A percentile compares a stretch with the other conserved stretches of the same genome.
phyloP scores from a whole-genome alignment of 2,113 vertebrate species.

The Melanocharis versteri region DNA sequence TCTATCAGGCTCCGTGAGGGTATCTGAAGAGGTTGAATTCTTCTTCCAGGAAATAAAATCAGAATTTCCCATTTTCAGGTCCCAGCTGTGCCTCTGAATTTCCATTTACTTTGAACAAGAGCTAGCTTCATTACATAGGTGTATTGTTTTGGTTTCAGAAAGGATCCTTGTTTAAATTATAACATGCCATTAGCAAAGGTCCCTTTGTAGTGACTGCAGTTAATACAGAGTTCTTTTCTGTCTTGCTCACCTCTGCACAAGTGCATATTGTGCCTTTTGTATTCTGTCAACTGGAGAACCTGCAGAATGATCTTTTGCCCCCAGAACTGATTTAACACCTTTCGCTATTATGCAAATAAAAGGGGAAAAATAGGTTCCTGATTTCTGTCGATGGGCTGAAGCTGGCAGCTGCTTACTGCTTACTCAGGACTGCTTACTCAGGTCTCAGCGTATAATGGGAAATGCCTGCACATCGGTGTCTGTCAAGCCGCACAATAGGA shows the following conservation, averaged over 20 bases:
- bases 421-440: not conserved
- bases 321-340: not conserved
- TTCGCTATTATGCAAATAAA: not conserved
- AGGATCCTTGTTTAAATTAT: constrained; percentile 14
- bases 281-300: not conserved
- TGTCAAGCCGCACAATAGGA: not conserved
- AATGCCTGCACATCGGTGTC: not conserved
- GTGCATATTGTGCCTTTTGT: not conserved
- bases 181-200: constrained; percentile 9
- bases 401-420: too few relatives aligned
- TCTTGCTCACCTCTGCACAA: not conserved
- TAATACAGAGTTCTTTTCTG: not conserved
- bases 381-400: not conserved
- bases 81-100: not conserved
- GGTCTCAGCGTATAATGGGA: accelerated
- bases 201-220: not conserved
- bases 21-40: constrained; percentile 7
- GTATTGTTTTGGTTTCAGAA: not conserved
- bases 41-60: constrained; percentile 44
- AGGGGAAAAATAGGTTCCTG: not conserved
- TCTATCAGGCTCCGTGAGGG: not conserved
- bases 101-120: not conserved
- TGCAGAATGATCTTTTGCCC: not conserved
- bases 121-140: not conserved
- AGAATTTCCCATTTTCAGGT: constrained; percentile 1